Conservation (phyloP, 2,797 vertebrate species). For the Pterois miles region DNA sequence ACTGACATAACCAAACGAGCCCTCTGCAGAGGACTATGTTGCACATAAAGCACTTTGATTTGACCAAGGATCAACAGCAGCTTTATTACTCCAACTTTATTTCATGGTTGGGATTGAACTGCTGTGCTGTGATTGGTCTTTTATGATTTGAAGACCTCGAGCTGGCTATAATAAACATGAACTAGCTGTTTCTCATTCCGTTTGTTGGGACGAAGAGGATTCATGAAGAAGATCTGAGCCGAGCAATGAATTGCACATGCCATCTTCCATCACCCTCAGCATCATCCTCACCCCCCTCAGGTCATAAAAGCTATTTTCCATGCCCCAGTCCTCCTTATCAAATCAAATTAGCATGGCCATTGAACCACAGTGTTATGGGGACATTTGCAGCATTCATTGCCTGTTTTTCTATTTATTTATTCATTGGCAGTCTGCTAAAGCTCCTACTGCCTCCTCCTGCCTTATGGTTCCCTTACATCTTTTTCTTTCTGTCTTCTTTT, state of each 20-base stretch:
- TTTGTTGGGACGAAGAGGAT: slow-evolving; percentile 1
- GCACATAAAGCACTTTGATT: slow-evolving; percentile 1
- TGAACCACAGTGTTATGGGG: slow-evolving; percentile 47
- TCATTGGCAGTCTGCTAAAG: slow-evolving; percentile 26
- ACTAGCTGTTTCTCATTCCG: background rate
- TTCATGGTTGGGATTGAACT: slow-evolving; percentile 13
- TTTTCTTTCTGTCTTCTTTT: background rate
- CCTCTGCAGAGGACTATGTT: background rate
- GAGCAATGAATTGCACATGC: slow-evolving; percentile 33
- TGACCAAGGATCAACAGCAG: background rate
- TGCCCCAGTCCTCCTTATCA: slow-evolving; percentile 37
- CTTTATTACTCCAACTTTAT: slow-evolving; percentile 9
- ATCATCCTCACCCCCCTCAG: background rate
- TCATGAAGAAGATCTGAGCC: background rate
- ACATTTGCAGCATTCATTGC: slow-evolving; percentile 33
- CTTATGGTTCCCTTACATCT: background rate
- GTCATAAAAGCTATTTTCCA: slow-evolving; percentile 36
- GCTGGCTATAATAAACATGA: background rate
- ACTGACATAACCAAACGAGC: background rate
- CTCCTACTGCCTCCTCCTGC: slow-evolving; percentile 13
- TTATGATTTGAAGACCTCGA: background rate
- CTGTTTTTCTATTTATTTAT: slow-evolving; percentile 50
- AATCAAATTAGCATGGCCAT: slow-evolving; percentile 54
- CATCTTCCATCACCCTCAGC: slow-evolving; percentile 4
- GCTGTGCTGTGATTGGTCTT: background rate